Percentiles rank a stretch among this genome's conserved stretches.
Evolutionary conservation across 2,888 invertebrate genomes (phyloP).

Genomic region (Perizoma flavofasciatum): DNA sequence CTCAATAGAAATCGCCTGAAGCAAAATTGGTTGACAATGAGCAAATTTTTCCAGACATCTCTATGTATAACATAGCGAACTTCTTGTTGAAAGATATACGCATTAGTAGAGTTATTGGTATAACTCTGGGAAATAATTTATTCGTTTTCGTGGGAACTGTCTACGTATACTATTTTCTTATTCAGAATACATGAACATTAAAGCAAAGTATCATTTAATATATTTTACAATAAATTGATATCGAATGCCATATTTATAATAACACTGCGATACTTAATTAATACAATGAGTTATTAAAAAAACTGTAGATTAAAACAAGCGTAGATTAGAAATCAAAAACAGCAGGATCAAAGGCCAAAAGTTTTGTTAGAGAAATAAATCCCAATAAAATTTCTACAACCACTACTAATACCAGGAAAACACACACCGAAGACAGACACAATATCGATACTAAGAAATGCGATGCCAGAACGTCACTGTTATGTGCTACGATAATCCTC

Average conservation of each 20-base stretch:
- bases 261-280: too few relatives aligned
- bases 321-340: slow-evolving; percentile 16
- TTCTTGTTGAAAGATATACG: background rate
- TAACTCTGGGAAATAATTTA: background rate
- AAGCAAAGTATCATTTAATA: background rate
- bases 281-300: background rate
- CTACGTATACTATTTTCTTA: background rate
- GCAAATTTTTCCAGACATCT: slow-evolving; percentile 1
- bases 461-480: slow-evolving; percentile 34
- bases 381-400: slow-evolving; percentile 31
- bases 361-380: slow-evolving; percentile 6
- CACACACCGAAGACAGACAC: slow-evolving; percentile 36
- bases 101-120: background rate
- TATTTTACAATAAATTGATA: background rate
- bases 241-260: too few relatives aligned
- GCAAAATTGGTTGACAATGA: slow-evolving; percentile 10
- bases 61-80: slow-evolving; percentile 3
- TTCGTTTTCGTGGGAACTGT: background rate
- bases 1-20: slow-evolving; percentile 10
- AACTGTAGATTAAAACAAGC: slow-evolving; percentile 3
- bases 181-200: too few relatives aligned
- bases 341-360: slow-evolving; percentile 8
- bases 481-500: slow-evolving; percentile 48
- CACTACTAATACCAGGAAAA: slow-evolving; percentile 45
- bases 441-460: slow-evolving; percentile 38